Evolutionary conservation across 2,888 invertebrate genomes (phyloP).

Genomic region (Eupithecia vulgata): DNA sequence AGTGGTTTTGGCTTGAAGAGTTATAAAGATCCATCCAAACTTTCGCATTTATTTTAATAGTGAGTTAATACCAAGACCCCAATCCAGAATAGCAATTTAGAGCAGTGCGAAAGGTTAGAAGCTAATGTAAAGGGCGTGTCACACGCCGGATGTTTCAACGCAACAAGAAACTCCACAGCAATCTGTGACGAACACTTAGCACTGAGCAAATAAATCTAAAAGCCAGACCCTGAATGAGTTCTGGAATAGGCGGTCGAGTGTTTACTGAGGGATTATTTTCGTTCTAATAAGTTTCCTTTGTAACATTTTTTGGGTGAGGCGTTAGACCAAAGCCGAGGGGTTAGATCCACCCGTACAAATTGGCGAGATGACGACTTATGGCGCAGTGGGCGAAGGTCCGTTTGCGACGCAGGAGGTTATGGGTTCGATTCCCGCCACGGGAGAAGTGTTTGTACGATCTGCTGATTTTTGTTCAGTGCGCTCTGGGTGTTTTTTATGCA

Average conservation of each 20-base stretch:
- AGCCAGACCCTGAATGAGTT: conserved; percentile 48
- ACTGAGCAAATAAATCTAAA: conserved; percentile 50
- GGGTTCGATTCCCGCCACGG: too few relatives aligned
- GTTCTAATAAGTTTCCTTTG: background rate
- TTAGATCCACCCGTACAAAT: background rate
- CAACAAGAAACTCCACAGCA: conserved; percentile 32
- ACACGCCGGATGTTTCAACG: conserved; percentile 54
- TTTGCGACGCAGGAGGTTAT: too few relatives aligned
- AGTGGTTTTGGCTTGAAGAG: too few relatives aligned
- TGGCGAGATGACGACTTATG: too few relatives aligned
- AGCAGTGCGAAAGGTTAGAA: conserved; percentile 11
- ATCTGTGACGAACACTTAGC: conserved; percentile 52
- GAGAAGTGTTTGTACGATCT: too few relatives aligned
- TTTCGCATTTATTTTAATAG: too few relatives aligned
- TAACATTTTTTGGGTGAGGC: background rate
- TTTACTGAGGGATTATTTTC: background rate
- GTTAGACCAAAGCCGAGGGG: background rate
- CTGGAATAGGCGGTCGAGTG: conserved; percentile 13
- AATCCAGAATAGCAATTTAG: background rate
- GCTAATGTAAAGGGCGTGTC: conserved; percentile 53
- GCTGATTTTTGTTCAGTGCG: too few relatives aligned
- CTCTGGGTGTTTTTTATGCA: too few relatives aligned
- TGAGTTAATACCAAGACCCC: background rate
- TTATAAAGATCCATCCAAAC: too few relatives aligned
- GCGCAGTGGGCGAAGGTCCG: too few relatives aligned